Evolutionary conservation across 2,888 invertebrate genomes (phyloP).

Genomic region (Eristalis pertinax): DNA sequence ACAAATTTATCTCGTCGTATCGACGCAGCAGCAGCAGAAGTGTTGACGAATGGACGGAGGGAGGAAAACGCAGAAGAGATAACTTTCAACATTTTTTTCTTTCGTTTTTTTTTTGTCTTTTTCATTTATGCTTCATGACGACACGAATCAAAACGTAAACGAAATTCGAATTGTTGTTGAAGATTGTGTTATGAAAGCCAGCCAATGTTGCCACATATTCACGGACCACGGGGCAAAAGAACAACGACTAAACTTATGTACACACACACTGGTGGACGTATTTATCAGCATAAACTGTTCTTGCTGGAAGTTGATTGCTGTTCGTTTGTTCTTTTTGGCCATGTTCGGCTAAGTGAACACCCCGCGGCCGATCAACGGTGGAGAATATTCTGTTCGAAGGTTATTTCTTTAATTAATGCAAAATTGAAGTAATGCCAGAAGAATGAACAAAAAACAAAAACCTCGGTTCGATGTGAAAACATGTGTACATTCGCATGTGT

Average conservation of each 20-base stretch:
- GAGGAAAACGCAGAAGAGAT: not conserved
- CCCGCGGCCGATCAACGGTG: not conserved
- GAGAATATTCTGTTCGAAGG: slow-evolving; percentile 37
- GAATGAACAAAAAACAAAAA: not conserved
- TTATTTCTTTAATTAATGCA: slow-evolving; percentile 24
- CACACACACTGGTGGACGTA: not conserved
- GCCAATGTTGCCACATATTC: slow-evolving; percentile 25
- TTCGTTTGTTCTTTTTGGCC: not conserved
- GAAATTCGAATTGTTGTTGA: not conserved
- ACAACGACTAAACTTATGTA: not conserved
- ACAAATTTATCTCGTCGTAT: slow-evolving; percentile 27
- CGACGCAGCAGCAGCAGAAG: not conserved
- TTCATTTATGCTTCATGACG: slow-evolving; percentile 8
- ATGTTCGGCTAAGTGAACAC: slow-evolving; percentile 18
- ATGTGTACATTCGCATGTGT: not conserved
- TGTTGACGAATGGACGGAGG: not conserved
- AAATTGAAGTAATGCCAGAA: slow-evolving; percentile 3
- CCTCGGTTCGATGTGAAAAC: not conserved
- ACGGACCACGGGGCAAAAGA: not conserved
- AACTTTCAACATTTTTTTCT: not conserved
- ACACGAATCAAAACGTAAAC: slow-evolving; percentile 9
- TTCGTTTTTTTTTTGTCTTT: no score
- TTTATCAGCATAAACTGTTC: slow-evolving; percentile 4
- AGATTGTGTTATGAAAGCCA: not conserved
- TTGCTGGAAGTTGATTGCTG: not conserved